Evolutionary conservation across 2,888 invertebrate species (phyloP).

Genomic region (Craniophora ligustri): DNA sequence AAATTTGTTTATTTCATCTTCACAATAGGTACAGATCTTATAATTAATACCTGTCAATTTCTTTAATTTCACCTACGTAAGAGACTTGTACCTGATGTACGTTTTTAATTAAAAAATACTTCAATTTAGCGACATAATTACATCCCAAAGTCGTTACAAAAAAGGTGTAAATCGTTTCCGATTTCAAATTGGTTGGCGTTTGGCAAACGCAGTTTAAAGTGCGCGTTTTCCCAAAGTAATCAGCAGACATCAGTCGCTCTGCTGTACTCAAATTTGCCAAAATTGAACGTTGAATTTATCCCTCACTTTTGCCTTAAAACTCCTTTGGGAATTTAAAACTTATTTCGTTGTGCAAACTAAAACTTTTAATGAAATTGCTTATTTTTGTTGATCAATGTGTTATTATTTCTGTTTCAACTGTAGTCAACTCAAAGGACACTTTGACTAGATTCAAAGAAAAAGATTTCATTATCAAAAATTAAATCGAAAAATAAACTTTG

Average conservation of each 20-base stretch:
- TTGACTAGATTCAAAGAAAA: too few species aligned
- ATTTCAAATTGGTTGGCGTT: conserved; percentile 12
- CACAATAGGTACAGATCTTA: too few species aligned
- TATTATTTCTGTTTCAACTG: conserved; percentile 1
- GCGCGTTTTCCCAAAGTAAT: conserved; percentile 23
- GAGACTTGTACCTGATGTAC: too few species aligned
- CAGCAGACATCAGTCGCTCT: conserved; percentile 28
- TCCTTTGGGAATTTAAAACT: conserved; percentile 33
- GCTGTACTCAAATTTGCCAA: conserved; percentile 24
- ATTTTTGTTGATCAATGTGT: conserved; percentile 4
- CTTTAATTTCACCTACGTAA: too few species aligned
- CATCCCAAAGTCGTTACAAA: conserved; percentile 2
- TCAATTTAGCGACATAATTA: not conserved
- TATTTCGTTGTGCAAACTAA: conserved; percentile 26
- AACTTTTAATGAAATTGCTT: conserved; percentile 21
- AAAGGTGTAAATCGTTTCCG: conserved; percentile 7
- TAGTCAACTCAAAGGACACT: too few species aligned
- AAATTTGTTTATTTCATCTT: too few species aligned
- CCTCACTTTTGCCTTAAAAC: conserved; percentile 31
- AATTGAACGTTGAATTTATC: conserved; percentile 38
- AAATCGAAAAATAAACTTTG: too few species aligned
- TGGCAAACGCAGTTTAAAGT: conserved; percentile 7
- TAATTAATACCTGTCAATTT: too few species aligned
- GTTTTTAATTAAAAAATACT: not conserved
- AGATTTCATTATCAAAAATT: too few species aligned